These are phyloP conservation scores for Myzus persicae DNA, from an alignment of 1,140 invertebrate species.

Conservation along the genomic window DNA sequence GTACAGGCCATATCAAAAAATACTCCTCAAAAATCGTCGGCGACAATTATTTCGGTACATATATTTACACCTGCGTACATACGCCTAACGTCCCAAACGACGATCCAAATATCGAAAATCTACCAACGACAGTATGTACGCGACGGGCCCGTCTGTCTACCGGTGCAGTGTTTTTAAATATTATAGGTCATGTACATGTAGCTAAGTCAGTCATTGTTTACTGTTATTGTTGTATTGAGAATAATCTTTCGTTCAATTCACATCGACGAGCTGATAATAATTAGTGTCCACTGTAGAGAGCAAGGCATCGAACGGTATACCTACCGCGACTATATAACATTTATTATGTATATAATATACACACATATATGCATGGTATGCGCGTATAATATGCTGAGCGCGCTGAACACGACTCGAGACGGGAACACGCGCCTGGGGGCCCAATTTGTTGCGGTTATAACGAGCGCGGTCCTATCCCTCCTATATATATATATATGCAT, in stretches of 20 bases:
- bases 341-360: not conserved
- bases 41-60: too few relatives aligned
- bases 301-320: not conserved
- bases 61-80: too few relatives aligned
- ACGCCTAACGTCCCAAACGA: too few relatives aligned
- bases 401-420: not conserved
- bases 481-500: not conserved
- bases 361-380: not conserved
- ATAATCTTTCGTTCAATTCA: not conserved
- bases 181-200: too few relatives aligned
- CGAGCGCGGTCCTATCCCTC: not conserved
- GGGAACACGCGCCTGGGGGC: slow-evolving; percentile 28
- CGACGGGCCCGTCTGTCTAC: too few relatives aligned
- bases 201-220: too few relatives aligned
- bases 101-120: too few relatives aligned
- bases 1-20: too few relatives aligned
- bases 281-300: not conserved
- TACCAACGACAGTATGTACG: too few relatives aligned
- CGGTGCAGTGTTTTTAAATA: too few relatives aligned
- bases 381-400: not conserved
- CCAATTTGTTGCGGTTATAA: slow-evolving; percentile 58
- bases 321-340: not conserved
- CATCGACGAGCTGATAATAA: not conserved
- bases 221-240: too few relatives aligned
- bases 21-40: too few relatives aligned